These are phyloP conservation scores for Enteromius trimaculatus DNA, from an alignment of 2,797 vertebrate genomes.

Conservation along the genomic window DNA sequence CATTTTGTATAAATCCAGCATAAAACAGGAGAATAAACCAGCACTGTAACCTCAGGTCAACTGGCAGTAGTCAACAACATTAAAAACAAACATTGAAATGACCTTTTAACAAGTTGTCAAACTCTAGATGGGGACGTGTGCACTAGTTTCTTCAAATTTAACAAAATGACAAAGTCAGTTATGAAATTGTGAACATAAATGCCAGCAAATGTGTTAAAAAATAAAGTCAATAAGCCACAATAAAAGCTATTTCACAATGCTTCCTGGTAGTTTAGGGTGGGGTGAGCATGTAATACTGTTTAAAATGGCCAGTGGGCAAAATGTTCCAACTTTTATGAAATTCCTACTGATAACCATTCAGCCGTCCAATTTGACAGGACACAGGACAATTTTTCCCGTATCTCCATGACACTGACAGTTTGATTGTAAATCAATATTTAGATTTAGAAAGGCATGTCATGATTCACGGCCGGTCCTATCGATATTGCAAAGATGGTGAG, in stretches of 20 bases:
- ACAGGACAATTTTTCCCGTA: conserved; percentile 32
- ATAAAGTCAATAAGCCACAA: not conserved
- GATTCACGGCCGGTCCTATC: conserved; percentile 4
- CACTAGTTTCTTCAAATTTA: not conserved
- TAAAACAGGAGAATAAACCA: conserved; percentile 53
- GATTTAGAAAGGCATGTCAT: conserved; percentile 18
- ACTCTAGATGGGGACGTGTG: not conserved
- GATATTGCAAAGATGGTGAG: not conserved
- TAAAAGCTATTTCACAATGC: conserved; percentile 22
- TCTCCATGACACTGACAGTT: conserved; percentile 9
- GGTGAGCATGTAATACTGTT: conserved; percentile 64
- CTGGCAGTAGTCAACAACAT: conserved; percentile 74
- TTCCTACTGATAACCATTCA: conserved; percentile 63
- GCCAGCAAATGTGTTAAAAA: not conserved
- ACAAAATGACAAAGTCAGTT: not conserved
- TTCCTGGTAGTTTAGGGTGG: conserved; percentile 37
- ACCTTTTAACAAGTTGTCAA: conserved; percentile 74
- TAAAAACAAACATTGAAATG: conserved; percentile 70
- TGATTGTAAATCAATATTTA: conserved; percentile 26
- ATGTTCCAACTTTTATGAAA: conserved; percentile 64
- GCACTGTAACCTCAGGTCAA: conserved; percentile 72
- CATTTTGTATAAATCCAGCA: conserved; percentile 64
- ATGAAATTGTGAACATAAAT: not conserved
- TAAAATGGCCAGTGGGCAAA: conserved; percentile 53
- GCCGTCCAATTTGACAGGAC: conserved; percentile 42